Evolutionary conservation across 2,888 invertebrate species (phyloP).

Genomic region (Mechanitis messenoides): DNA sequence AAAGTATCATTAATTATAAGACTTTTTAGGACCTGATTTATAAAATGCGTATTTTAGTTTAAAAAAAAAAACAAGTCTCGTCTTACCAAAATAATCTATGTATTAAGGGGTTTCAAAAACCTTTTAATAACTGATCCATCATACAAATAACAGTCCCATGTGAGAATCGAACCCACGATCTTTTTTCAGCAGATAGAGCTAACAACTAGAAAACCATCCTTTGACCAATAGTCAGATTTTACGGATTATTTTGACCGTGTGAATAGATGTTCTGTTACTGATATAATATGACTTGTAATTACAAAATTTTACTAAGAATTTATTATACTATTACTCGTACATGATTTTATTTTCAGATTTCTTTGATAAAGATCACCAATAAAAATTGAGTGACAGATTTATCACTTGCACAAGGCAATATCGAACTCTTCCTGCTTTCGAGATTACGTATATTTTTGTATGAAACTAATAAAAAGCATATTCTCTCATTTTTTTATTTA

Average conservation of each 20-base stretch:
- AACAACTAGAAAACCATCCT: no score
- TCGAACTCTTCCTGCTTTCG: conserved; percentile 48
- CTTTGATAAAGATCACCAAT: conserved; percentile 60
- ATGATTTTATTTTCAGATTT: conserved; percentile 55
- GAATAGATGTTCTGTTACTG: no score
- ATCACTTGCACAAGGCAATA: conserved; percentile 60
- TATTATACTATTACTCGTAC: background rate
- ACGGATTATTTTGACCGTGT: no score
- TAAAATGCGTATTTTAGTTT: background rate
- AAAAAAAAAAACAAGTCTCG: no score
- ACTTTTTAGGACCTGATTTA: conserved; percentile 6
- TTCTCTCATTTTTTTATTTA: background rate
- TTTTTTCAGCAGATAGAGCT: no score
- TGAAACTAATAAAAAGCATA: background rate
- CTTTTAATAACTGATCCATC: no score
- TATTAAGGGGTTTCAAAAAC: no score
- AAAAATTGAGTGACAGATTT: conserved; percentile 66
- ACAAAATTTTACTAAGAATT: background rate
- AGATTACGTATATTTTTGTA: conserved; percentile 18
- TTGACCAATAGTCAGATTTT: no score
- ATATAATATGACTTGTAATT: background rate
- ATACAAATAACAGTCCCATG: no score
- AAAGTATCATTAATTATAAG: conserved; percentile 68
- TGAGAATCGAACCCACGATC: no score
- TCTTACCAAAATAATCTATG: no score